Base-by-base conservation (phyloP, 2,888 invertebrate genomes). In the Acronicta aceris region DNA sequence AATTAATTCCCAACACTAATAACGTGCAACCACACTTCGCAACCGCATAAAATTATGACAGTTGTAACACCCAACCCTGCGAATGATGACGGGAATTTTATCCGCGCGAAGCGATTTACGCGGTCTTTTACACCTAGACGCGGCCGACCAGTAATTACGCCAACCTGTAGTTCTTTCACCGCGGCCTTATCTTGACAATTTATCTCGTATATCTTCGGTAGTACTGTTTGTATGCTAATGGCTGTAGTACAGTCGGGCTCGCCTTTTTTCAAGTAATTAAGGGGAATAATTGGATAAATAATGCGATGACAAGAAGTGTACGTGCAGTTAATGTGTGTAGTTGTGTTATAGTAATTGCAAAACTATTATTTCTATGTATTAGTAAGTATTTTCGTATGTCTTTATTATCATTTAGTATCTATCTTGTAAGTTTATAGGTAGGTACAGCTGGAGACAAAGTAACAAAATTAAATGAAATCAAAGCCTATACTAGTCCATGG, bases 151-250 rank as follows among this genome's bases (percentile, higher is more conserved):
- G 82, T 89, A 91, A 92, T 91, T 90, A 91, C 83, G 74, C 71
- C 77, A 74, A 81, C 74, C 81, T 79, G 79, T 81, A 80, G 84
- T 90, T 92, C 90, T 91, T 91, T 91, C 88, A 85, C 89, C 86
- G 84, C 74, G 48, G 73, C 69, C 76, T 89, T 92, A 92, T 92
- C 92, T 86, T 79, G 78, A 86, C 91, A 89, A 91, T 91, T 92
- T 89, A 92, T 92, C 92, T 89, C 80, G 82, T 85, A 84, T 88
- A 88, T 90, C 87, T 86, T 82, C 81, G 81, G 86, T 82, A 82
- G 83, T 86, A 81, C 83, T 90, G 90, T 91, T 90, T 90, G 87
- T 90, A 91, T 92, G 91, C 87, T 91, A 92, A 92, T 92, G 83
- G 84, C 51, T 67, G 60, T 64, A 65, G 83, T 87, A 84, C 82